phyloP scores from a whole-genome alignment of 2,113 vertebrate species.

The Antidorcas marsupialis region DNA sequence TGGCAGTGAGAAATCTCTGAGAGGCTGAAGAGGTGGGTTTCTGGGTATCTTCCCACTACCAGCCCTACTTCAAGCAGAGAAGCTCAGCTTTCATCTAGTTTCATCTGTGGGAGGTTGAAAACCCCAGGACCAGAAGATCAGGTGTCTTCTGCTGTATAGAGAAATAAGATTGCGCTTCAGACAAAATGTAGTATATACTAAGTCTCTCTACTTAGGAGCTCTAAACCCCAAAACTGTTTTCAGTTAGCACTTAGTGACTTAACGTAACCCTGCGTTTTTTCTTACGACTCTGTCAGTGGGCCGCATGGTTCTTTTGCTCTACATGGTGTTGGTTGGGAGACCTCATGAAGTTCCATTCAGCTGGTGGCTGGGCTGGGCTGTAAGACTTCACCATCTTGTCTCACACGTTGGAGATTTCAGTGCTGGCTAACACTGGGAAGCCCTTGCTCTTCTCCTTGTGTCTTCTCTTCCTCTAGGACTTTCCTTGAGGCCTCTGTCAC shows the following conservation, averaged over 20 bases:
- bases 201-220: not conserved
- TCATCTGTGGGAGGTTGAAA: not conserved
- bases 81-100: not conserved
- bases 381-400: not conserved
- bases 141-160: not conserved
- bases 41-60: not conserved
- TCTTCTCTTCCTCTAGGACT: not conserved
- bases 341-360: not conserved
- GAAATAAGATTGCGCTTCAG: not conserved
- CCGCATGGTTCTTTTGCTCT: not conserved
- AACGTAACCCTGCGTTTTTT: not conserved
- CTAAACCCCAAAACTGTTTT: not conserved
- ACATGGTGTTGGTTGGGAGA: not conserved
- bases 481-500: not conserved
- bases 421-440: not conserved
- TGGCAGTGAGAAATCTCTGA: not conserved
- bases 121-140: not conserved
- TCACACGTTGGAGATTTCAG: not conserved
- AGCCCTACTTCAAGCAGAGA: not conserved
- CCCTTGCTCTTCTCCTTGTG: not conserved
- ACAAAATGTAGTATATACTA: not conserved
- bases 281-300: not conserved
- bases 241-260: not conserved
- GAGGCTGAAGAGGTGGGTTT: not conserved
- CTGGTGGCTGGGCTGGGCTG: not conserved